Percentiles rank a stretch among this genome's conserved stretches.
These are phyloP conservation scores for Cydia pomonella DNA, from an alignment of 1,140 invertebrate species.

Conservation along the genomic window DNA sequence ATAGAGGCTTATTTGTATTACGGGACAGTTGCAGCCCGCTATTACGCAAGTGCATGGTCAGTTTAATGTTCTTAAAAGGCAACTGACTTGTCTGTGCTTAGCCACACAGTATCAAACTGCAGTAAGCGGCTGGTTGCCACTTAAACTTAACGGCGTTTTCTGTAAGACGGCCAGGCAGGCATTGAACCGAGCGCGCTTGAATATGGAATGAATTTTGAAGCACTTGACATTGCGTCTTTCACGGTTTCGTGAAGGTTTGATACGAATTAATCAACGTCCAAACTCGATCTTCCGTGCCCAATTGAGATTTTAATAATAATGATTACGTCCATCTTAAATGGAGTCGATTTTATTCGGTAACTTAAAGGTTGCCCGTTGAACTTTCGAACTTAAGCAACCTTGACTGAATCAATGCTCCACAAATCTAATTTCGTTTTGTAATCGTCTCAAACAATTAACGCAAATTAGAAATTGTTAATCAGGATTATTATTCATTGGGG, in stretches of 20 bases:
- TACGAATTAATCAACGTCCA: constrained; percentile 49
- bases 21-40: constrained; percentile 44
- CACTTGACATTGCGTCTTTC: constrained; percentile 71
- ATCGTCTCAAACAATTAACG: constrained; percentile 11
- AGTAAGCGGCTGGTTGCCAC: not conserved
- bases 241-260: constrained; percentile 44
- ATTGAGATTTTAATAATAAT: constrained; percentile 47
- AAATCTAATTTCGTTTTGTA: constrained; percentile 17
- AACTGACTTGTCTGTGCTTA: constrained; percentile 58
- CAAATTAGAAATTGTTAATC: constrained; percentile 25
- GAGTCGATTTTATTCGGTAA: constrained; percentile 38
- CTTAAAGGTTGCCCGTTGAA: constrained; percentile 40
- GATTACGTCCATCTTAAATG: constrained; percentile 45
- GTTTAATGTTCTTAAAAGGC: constrained; percentile 67
- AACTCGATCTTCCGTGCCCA: constrained; percentile 40
- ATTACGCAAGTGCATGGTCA: constrained; percentile 64
- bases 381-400: constrained; percentile 24
- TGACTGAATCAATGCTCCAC: constrained; percentile 12
- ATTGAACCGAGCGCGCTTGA: constrained; percentile 64
- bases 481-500: constrained; percentile 10
- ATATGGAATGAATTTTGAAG: constrained; percentile 69
- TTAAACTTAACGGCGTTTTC: not conserved
- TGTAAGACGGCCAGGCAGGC: constrained; percentile 44
- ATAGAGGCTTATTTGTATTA: constrained; percentile 45
- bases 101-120: not conserved